A percentile compares a stretch with the other conserved stretches of the same genome.
phyloP scores from a whole-genome alignment of 2,797 vertebrate species.

The Rhadinocentrus ornatus region DNA sequence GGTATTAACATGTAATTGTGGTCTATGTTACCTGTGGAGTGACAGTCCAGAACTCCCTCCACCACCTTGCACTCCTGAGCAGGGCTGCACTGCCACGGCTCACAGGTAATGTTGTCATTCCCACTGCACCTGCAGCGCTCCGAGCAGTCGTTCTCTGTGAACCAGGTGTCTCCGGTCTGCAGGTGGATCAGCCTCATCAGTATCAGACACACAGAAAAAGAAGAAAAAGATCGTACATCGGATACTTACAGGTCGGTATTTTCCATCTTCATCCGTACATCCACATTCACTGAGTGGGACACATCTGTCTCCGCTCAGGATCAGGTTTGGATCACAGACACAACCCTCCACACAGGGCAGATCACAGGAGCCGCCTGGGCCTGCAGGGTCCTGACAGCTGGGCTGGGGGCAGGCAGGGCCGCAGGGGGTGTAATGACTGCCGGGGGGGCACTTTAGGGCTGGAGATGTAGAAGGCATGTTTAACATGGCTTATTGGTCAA shows the following conservation, averaged over 20 bases:
- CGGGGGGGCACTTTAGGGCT: constrained; percentile 87
- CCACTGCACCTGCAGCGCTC: constrained; percentile 85
- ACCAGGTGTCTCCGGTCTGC: constrained; percentile 89
- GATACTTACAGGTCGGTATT: constrained; percentile 84
- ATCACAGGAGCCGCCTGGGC: constrained; percentile 70
- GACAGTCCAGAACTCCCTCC: constrained; percentile 88
- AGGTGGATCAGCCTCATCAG: background rate
- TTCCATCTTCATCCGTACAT: constrained; percentile 81
- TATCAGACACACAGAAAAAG: too few relatives aligned
- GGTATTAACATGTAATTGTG: background rate
- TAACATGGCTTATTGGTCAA: too few relatives aligned
- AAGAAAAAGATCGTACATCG: background rate
- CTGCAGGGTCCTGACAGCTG: constrained; percentile 81
- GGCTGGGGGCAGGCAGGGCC: constrained; percentile 82
- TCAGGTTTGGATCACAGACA: constrained; percentile 83
- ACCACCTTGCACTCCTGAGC: constrained; percentile 85
- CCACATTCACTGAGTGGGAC: constrained; percentile 86
- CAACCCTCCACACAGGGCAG: constrained; percentile 88
- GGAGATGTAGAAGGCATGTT: background rate
- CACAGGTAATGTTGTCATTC: constrained; percentile 77
- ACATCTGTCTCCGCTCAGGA: constrained; percentile 89
- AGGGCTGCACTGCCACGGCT: constrained; percentile 85
- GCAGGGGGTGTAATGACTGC: constrained; percentile 85
- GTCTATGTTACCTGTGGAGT: constrained; percentile 80
- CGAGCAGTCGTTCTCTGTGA: constrained; percentile 79